Conservation (phyloP, 2,888 invertebrate genomes). For the Lysandra bellargus region DNA sequence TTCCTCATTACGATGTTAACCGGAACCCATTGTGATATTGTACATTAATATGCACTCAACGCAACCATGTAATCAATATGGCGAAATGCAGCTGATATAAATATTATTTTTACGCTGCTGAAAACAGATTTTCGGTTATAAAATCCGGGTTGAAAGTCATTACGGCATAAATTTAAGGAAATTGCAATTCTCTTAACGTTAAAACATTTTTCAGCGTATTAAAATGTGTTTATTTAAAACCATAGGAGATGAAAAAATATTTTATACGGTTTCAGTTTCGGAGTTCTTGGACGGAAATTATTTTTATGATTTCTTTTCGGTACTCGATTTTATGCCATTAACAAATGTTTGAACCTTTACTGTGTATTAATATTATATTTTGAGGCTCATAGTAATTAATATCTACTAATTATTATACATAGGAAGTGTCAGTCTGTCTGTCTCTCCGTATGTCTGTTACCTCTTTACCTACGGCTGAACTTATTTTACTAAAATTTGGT, state of each 20-base stretch:
- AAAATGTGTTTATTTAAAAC: conserved; percentile 8
- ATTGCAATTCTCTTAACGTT: conserved; percentile 4
- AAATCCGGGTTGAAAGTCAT: conserved; percentile 4
- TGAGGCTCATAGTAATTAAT: no score
- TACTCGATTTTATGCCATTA: no score
- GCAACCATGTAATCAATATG: neutral
- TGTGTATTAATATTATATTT: no score
- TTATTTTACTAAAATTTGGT: no score
- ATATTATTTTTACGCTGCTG: conserved; percentile 10
- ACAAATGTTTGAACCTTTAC: no score
- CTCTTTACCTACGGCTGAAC: no score
- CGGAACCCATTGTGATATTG: neutral
- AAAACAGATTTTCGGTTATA: conserved; percentile 16
- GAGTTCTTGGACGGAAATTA: neutral
- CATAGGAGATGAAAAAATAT: neutral
- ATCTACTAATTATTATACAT: no score
- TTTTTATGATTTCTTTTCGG: no score
- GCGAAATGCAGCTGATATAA: conserved; percentile 5
- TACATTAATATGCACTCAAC: conserved; percentile 1
- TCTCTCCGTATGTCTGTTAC: no score
- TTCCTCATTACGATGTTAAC: no score
- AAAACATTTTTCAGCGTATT: neutral
- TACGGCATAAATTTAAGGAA: conserved; percentile 9
- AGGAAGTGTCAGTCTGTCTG: no score
- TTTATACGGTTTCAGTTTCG: neutral